Conservation (phyloP, 2,888 invertebrate genomes). For the Coenonympha arcania region DNA sequence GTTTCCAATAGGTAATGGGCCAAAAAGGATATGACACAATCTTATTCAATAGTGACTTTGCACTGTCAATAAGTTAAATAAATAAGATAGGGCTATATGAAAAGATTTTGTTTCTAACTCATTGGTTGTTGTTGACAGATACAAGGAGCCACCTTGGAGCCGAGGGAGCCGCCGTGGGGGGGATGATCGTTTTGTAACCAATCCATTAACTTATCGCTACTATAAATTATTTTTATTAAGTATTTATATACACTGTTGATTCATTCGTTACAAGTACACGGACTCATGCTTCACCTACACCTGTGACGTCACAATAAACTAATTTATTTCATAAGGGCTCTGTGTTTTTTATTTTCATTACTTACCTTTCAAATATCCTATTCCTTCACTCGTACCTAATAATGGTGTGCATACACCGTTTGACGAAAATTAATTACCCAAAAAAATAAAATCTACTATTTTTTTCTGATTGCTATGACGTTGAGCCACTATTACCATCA, state of each 20-base stretch:
- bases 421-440: too few relatives aligned
- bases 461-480: too few relatives aligned
- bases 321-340: conserved; percentile 66
- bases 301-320: conserved; percentile 69
- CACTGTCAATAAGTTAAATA: too few relatives aligned
- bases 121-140: conserved; percentile 43
- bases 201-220: conserved; percentile 71
- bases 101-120: too few relatives aligned
- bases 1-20: too few relatives aligned
- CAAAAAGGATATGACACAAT: too few relatives aligned
- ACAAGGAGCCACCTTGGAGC: conserved; percentile 41
- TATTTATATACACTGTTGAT: conserved; percentile 65
- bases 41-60: too few relatives aligned
- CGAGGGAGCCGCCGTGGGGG: conserved; percentile 44
- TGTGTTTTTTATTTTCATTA: conserved; percentile 24
- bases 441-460: too few relatives aligned
- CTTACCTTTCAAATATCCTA: not conserved
- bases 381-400: too few relatives aligned
- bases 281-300: conserved; percentile 52
- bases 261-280: conserved; percentile 61
- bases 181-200: conserved; percentile 64
- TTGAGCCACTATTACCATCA: too few relatives aligned
- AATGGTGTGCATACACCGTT: too few relatives aligned
- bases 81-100: too few relatives aligned
- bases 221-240: conserved; percentile 73